Percentiles rank a stretch among this genome's conserved stretches.
Evolutionary conservation across 2,888 invertebrate genomes (phyloP).

Genomic region (Oxytorus armatus): DNA sequence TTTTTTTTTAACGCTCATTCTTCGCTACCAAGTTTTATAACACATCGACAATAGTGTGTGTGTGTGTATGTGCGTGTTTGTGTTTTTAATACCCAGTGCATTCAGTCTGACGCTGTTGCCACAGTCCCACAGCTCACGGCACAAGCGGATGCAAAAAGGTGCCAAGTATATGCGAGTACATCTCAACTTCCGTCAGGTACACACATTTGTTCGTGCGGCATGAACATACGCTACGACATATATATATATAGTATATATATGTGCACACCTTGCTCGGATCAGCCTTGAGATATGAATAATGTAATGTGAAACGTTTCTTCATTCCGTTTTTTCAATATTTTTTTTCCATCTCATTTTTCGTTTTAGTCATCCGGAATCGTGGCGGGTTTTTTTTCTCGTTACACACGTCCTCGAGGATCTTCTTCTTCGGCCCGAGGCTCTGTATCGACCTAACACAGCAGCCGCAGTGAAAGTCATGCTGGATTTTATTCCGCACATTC

Average conservation of each 20-base stretch:
- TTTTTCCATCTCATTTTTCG: constrained; percentile 52
- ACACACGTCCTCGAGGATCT: constrained; percentile 54
- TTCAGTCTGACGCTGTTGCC: constrained; percentile 37
- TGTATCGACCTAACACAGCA: constrained; percentile 22
- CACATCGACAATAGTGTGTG: constrained; percentile 1
- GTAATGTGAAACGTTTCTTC: constrained; percentile 44
- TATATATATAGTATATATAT: background rate
- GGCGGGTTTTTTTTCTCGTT: constrained; percentile 18
- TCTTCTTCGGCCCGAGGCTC: constrained; percentile 54
- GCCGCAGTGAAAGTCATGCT: constrained; percentile 61
- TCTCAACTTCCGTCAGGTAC: constrained; percentile 75
- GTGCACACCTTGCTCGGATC: constrained; percentile 42
- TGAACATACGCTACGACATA: constrained; percentile 34
- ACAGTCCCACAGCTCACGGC: constrained; percentile 42
- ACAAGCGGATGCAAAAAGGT: constrained; percentile 81
- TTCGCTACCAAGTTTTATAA: constrained; percentile 59
- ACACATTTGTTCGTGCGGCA: constrained; percentile 57
- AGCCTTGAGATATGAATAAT: constrained; percentile 73
- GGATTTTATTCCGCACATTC: constrained; percentile 58
- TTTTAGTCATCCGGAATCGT: constrained; percentile 39
- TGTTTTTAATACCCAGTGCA: constrained; percentile 1
- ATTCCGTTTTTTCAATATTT: constrained; percentile 32
- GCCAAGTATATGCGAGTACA: constrained; percentile 80
- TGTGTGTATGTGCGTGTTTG: background rate
- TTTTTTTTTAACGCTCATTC: background rate